Evolutionary conservation across 2,888 invertebrate genomes (phyloP).

Genomic region (Magallana nippona): DNA sequence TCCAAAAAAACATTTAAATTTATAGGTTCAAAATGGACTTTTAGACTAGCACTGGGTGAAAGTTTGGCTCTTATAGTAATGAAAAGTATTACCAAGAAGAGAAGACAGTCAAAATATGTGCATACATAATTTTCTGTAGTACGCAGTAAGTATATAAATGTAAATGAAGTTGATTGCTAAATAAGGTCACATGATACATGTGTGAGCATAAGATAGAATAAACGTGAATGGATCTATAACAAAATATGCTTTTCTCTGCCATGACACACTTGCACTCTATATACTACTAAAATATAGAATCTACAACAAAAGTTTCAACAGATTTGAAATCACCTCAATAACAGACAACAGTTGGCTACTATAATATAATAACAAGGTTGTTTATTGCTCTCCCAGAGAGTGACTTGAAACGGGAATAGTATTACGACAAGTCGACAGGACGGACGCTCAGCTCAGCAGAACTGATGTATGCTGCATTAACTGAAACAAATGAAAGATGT

Average conservation of each 20-base stretch:
- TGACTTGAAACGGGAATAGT: neutral
- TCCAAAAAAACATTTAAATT: too few species aligned
- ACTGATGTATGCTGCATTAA: neutral
- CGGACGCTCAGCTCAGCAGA: neutral
- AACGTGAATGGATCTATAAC: too few species aligned
- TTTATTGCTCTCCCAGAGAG: neutral
- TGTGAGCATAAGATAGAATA: too few species aligned
- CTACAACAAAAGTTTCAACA: constrained; percentile 11
- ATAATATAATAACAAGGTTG: neutral
- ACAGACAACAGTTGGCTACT: constrained; percentile 2
- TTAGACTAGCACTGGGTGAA: too few species aligned
- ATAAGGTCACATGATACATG: too few species aligned
- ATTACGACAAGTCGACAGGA: neutral
- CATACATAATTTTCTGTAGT: too few species aligned
- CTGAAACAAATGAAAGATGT: neutral
- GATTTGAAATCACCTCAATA: constrained; percentile 5
- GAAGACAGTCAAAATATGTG: too few species aligned
- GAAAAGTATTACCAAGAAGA: too few species aligned
- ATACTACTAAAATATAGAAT: neutral
- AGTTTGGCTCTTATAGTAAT: too few species aligned
- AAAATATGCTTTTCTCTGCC: neutral
- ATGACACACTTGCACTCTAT: neutral
- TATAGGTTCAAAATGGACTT: too few species aligned
- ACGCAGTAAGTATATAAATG: too few species aligned
- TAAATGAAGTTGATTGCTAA: too few species aligned